Evolutionary conservation across 1,140 invertebrate genomes (phyloP).

Genomic region (Trichonephila inaurata): DNA sequence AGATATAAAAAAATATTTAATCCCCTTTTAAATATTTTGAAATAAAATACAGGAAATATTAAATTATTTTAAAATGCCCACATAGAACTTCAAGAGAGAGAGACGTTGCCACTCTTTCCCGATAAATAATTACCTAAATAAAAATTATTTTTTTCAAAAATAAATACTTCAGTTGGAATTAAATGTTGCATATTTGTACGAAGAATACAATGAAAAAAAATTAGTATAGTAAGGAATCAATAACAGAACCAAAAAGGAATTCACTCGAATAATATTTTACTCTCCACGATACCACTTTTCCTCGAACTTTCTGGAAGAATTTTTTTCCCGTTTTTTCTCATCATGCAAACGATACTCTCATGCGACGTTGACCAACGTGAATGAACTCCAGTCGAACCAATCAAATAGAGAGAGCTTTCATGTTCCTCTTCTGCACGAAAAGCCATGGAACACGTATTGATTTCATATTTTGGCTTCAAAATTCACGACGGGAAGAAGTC

Average conservation of each 20-base stretch:
- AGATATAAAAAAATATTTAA: too few relatives aligned
- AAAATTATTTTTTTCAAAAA: too few relatives aligned
- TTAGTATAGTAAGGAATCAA: too few relatives aligned
- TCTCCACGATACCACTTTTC: neutral
- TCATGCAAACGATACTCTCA: conserved; percentile 37
- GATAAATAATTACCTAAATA: too few relatives aligned
- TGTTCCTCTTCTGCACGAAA: conserved; percentile 46
- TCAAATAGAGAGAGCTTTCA: conserved; percentile 65
- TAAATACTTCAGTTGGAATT: too few relatives aligned
- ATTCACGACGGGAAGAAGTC: conserved; percentile 10
- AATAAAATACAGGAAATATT: too few relatives aligned
- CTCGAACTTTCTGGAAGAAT: neutral
- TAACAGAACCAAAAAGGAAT: neutral
- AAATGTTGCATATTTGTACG: too few relatives aligned
- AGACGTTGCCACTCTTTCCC: too few relatives aligned
- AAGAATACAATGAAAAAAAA: too few relatives aligned
- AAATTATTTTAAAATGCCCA: too few relatives aligned
- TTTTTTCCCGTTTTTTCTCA: neutral
- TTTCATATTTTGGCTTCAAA: conserved; percentile 56
- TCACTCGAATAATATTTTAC: neutral
- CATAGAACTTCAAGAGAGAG: too few relatives aligned
- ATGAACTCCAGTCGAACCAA: conserved; percentile 47
- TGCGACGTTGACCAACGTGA: conserved; percentile 25
- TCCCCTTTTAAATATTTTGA: too few relatives aligned
- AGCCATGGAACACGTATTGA: conserved; percentile 15